phyloP scores from a whole-genome alignment of 2,888 invertebrate genomes.

The Cotesia congregata region DNA sequence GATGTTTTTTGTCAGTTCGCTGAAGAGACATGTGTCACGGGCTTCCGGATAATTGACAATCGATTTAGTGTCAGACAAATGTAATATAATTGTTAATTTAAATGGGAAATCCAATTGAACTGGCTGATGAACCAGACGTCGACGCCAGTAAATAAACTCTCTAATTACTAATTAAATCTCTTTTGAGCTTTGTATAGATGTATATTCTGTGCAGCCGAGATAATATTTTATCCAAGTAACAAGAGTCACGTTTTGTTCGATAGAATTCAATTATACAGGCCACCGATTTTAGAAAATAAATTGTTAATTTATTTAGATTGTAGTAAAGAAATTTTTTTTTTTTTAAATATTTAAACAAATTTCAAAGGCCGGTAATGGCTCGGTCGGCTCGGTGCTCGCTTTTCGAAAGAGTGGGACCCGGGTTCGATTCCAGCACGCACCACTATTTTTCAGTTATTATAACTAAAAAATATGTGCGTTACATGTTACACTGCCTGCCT shows the following conservation, averaged over 20 bases:
- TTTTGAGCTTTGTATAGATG: constrained; percentile 25
- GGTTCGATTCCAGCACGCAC: too few relatives aligned
- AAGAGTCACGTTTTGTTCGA: background rate
- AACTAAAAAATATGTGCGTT: too few relatives aligned
- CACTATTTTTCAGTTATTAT: too few relatives aligned
- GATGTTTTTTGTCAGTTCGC: background rate
- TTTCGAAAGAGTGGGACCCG: too few relatives aligned
- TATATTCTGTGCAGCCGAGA: background rate
- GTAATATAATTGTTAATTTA: constrained; percentile 4
- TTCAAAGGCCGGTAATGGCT: too few relatives aligned
- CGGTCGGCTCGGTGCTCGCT: too few relatives aligned
- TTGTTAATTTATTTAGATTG: background rate
- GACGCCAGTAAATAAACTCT: constrained; percentile 49
- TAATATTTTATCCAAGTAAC: background rate
- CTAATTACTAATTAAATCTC: constrained; percentile 53
- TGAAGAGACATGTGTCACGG: background rate
- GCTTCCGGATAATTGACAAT: constrained; percentile 1
- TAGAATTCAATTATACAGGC: background rate
- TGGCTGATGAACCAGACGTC: constrained; percentile 47
- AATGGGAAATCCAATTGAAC: constrained; percentile 29
- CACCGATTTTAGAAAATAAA: constrained; percentile 4
- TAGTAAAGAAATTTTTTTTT: too few relatives aligned
- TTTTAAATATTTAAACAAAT: too few relatives aligned
- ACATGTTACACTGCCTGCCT: too few relatives aligned
- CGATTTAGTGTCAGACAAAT: background rate